A percentile compares a stretch with the other conserved stretches of the same genome.
phyloP scores from a whole-genome alignment of 2,888 invertebrate genomes.

The Kryphioiulus occultus region DNA sequence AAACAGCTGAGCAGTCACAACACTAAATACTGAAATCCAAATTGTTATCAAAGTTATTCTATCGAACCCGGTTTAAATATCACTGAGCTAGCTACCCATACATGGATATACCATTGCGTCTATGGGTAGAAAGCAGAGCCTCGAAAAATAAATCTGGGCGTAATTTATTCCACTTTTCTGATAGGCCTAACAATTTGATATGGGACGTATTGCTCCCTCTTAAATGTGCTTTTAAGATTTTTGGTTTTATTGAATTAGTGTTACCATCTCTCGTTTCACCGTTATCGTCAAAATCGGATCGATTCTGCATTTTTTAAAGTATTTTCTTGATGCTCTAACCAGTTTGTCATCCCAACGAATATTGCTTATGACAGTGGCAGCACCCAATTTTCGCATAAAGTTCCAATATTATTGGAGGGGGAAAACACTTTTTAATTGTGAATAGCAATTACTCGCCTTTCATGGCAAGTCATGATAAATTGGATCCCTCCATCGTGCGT shows the following conservation, averaged over 20 bases:
- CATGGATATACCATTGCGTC: too few relatives aligned
- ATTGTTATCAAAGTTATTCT: too few relatives aligned
- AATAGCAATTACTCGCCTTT: constrained; percentile 3
- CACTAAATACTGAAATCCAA: too few relatives aligned
- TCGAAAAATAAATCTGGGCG: too few relatives aligned
- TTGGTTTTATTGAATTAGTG: neutral
- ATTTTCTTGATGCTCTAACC: neutral
- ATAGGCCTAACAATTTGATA: neutral
- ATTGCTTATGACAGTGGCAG: neutral
- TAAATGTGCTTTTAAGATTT: constrained; percentile 21
- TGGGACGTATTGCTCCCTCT: neutral
- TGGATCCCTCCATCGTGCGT: neutral
- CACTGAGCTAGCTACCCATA: too few relatives aligned
- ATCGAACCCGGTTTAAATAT: too few relatives aligned
- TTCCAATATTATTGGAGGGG: neutral
- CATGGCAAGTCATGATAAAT: neutral
- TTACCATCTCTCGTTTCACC: neutral
- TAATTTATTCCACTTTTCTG: too few relatives aligned
- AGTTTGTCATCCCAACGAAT: neutral
- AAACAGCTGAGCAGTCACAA: too few relatives aligned
- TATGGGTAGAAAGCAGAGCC: too few relatives aligned
- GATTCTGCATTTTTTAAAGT: neutral
- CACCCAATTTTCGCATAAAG: neutral
- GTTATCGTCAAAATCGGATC: neutral
- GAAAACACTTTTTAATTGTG: neutral